phyloP scores from a whole-genome alignment of 1,140 invertebrate genomes.

The Calliphora vicina region DNA sequence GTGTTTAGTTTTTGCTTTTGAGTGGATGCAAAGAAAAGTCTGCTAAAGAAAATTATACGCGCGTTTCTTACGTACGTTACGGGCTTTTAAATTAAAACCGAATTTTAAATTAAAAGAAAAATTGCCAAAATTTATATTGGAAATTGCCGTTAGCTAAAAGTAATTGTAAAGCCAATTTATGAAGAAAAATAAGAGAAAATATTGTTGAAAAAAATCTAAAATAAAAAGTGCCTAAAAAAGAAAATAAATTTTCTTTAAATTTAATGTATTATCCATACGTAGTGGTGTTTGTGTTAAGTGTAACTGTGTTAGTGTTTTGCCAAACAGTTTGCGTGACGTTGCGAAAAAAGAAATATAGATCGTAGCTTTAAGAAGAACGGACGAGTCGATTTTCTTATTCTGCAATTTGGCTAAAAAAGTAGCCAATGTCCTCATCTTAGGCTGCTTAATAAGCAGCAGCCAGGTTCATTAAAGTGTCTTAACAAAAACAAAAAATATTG shows the following conservation, averaged over 20 bases:
- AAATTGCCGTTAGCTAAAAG: background rate
- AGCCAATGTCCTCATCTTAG: slow-evolving; percentile 30
- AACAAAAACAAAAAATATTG: background rate
- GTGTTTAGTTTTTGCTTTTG: background rate
- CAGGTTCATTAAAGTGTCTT: slow-evolving; percentile 39
- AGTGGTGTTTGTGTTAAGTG: background rate
- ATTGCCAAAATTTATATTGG: background rate
- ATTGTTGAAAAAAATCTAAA: background rate
- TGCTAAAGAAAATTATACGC: background rate
- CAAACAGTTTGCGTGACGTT: slow-evolving; percentile 24
- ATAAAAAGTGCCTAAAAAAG: background rate
- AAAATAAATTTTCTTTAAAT: background rate
- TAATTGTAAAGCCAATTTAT: background rate
- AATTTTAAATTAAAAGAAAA: background rate
- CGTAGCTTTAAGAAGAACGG: slow-evolving; percentile 8
- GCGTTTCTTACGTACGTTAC: background rate
- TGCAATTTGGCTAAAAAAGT: slow-evolving; percentile 38
- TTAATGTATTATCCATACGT: background rate
- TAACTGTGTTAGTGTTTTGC: background rate
- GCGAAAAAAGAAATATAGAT: slow-evolving; percentile 22
- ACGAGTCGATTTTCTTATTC: background rate
- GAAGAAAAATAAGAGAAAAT: background rate
- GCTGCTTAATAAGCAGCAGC: slow-evolving; percentile 46
- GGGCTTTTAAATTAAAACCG: background rate
- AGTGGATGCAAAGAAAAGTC: background rate